Conservation (phyloP, 2,113 vertebrate species). For the Heptranchias perlo region DNA sequence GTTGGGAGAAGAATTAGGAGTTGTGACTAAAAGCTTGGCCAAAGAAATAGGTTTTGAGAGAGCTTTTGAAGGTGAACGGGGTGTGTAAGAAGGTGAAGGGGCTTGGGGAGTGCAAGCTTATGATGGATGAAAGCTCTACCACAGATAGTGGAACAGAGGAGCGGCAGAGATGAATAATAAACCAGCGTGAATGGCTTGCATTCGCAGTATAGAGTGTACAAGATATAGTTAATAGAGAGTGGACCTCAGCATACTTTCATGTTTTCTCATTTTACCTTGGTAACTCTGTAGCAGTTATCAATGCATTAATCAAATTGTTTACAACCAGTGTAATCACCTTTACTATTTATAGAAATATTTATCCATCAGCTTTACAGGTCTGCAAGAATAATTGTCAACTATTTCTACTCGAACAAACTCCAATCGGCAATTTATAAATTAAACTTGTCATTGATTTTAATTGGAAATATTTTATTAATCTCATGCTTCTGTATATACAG, state of each 20-base stretch:
- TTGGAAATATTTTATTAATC: constrained; percentile 33
- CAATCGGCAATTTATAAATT: constrained; percentile 28
- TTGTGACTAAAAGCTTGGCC: too few species aligned
- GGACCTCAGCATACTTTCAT: neutral
- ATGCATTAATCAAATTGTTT: constrained; percentile 14
- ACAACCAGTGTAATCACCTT: neutral
- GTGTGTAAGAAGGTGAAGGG: neutral
- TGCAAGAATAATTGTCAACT: constrained; percentile 18
- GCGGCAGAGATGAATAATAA: neutral
- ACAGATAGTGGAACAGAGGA: neutral
- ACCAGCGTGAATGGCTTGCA: neutral
- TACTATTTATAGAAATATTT: constrained; percentile 26
- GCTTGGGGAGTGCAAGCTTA: neutral
- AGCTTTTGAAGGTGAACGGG: neutral
- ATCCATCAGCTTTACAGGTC: neutral
- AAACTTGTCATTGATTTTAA: constrained; percentile 28
- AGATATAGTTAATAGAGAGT: neutral
- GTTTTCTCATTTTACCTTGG: neutral
- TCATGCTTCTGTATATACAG: neutral
- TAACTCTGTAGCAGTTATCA: constrained; percentile 4
- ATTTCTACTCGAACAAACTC: constrained; percentile 25
- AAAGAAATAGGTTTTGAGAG: too few species aligned
- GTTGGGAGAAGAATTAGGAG: too few species aligned
- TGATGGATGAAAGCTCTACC: neutral
- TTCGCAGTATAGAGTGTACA: neutral